Evolutionary conservation across 1,140 invertebrate genomes (phyloP), one percentile per base, ranked within the genome.

Genomic region (Steinernema khuongi): DNA sequence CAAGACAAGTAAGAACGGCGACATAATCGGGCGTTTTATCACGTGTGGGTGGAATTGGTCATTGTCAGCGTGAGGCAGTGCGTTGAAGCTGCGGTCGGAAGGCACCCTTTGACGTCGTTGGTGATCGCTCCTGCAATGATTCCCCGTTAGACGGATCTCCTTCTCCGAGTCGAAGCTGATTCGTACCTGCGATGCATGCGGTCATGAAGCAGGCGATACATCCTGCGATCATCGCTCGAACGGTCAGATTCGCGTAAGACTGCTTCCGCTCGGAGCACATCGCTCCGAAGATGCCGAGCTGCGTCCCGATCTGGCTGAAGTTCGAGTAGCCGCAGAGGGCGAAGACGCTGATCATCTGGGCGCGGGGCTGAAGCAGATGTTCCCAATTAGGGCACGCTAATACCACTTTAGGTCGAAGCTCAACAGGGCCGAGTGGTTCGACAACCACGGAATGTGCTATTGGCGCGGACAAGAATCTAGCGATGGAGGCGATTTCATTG

Each of bases 321-420:
- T 97, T 97, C 0, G 94, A 91, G 87, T 97, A 97, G 0, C 94
- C 93, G 84, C 94, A 97, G 7, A 97, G 89, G 0, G 94, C 92
- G 82, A 91, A 97, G 0, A 94, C 96, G 0, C 93, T 91, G 36
- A 97, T 93, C 0, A 90, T 89, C 79, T 91, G 89, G 41, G 90
- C 90, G 83, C 93, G 87, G 1, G 86, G 83, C 91, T 92, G 32
- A 74, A 77, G 78, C 18, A 41, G n/a, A 11, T 60, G 14, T 7
- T 17, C 7, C 14, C 7, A 14, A 60, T 26, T n/a, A n/a, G n/a
- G n/a, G n/a, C n/a, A n/a, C n/a, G n/a, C n/a, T n/a, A n/a, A n/a
- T n/a, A n/a, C n/a, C n/a, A n/a, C n/a, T n/a, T n/a, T n/a, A n/a
- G n/a, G n/a, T n/a, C n/a, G n/a, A n/a, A n/a, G n/a, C n/a, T n/a